Conservation (phyloP, 2,888 invertebrate species). For the Trichopoda pennipes region DNA sequence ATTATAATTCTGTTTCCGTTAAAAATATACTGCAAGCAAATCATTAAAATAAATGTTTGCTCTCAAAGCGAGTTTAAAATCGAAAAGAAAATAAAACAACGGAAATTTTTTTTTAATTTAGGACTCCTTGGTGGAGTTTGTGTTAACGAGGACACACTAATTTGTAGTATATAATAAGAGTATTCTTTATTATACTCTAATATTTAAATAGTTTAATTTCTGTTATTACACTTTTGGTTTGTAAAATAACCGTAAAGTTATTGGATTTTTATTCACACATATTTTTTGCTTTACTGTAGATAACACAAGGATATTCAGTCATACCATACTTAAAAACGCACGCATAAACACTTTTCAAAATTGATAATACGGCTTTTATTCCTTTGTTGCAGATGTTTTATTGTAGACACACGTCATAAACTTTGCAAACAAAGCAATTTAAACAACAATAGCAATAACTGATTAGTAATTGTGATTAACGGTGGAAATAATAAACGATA, state of each 20-base stretch:
- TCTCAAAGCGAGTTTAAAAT: background rate
- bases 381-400: constrained; percentile 6
- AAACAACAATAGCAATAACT: constrained; percentile 15
- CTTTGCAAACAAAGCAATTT: constrained; percentile 1
- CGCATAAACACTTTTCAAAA: constrained; percentile 35
- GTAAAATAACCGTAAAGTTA: constrained; percentile 19
- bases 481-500: constrained; percentile 20
- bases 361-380: background rate
- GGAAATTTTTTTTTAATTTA: too few species aligned
- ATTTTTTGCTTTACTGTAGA: constrained; percentile 10
- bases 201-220: background rate
- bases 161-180: constrained; percentile 16
- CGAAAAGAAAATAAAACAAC: too few species aligned
- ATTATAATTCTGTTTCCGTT: too few species aligned
- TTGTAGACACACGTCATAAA: constrained; percentile 6
- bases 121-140: too few species aligned
- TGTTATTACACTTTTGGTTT: background rate
- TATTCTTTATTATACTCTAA: background rate
- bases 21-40: too few species aligned
- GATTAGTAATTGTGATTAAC: constrained; percentile 38
- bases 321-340: background rate
- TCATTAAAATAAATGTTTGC: background rate
- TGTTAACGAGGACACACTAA: background rate
- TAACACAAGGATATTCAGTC: background rate
- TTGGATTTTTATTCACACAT: background rate